Evolutionary conservation across 2,888 invertebrate species (phyloP).

Genomic region (Philhelius pedissequus): DNA sequence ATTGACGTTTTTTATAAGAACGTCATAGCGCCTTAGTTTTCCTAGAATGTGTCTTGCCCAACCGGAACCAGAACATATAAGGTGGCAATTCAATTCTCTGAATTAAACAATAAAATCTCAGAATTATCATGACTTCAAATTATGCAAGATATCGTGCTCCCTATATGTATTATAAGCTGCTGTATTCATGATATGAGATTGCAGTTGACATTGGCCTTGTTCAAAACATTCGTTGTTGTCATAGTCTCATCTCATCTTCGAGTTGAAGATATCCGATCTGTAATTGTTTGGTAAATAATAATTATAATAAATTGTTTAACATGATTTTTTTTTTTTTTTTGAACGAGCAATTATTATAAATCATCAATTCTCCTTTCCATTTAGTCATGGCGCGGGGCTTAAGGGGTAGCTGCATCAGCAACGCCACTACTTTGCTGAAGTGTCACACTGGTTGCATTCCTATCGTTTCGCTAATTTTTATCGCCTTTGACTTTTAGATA

Average conservation of each 20-base stretch:
- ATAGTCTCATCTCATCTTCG: not conserved
- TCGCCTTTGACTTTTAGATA: constrained; percentile 37
- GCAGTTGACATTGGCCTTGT: constrained; percentile 31
- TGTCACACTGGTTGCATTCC: constrained; percentile 34
- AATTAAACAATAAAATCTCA: constrained; percentile 3
- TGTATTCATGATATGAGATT: not conserved
- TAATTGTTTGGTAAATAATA: constrained; percentile 33
- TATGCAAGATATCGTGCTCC: not conserved
- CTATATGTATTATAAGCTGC: not conserved
- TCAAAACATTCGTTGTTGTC: not conserved
- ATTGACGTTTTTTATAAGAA: constrained; percentile 2
- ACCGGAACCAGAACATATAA: not conserved
- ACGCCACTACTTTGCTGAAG: not conserved
- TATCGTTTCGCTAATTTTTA: constrained; percentile 28
- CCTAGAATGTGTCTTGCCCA: not conserved
- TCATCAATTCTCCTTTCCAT: not conserved
- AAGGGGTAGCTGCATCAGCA: not conserved
- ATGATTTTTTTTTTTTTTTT: not conserved
- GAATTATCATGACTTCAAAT: not conserved
- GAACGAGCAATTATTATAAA: constrained; percentile 39
- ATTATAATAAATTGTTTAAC: constrained; percentile 40
- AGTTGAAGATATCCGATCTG: constrained; percentile 18
- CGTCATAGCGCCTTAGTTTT: not conserved
- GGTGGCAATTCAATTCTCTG: not conserved
- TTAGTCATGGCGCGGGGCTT: not conserved